phyloP scores from a whole-genome alignment of 2,113 vertebrate species.

The Microcebus griseorufus region DNA sequence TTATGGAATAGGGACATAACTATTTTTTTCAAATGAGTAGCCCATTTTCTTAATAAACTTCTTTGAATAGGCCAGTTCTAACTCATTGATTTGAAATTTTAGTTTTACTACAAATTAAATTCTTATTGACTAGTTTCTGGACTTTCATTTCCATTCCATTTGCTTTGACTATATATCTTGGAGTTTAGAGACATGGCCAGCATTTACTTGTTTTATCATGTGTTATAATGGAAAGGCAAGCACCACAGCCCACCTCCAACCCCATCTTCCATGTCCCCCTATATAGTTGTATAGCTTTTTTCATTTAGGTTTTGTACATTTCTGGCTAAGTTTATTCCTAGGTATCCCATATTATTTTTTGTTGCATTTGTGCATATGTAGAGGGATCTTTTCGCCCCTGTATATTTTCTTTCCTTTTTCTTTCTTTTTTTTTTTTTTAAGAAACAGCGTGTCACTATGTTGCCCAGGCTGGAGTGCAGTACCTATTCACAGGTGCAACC shows the following conservation, averaged over 20 bases:
- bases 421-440: too few species aligned
- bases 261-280: not conserved
- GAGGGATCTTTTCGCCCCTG: not conserved
- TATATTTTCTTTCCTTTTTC: too few species aligned
- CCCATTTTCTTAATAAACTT: constrained; percentile 38
- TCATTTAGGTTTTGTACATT: not conserved
- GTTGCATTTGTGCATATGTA: not conserved
- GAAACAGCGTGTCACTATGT: not conserved
- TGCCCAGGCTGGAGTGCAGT: not conserved
- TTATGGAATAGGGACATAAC: not conserved
- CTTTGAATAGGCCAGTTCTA: constrained; percentile 11
- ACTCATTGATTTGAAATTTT: not conserved
- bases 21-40: not conserved
- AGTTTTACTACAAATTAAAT: constrained; percentile 23
- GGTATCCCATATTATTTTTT: constrained; percentile 2
- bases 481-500: too few species aligned
- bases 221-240: not conserved
- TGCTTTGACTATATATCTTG: not conserved
- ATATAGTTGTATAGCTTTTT: constrained; percentile 4
- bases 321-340: constrained; percentile 6
- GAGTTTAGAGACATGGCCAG: not conserved
- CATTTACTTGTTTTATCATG: not conserved
- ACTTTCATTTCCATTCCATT: not conserved
- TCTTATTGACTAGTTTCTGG: constrained; percentile 6
- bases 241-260: not conserved